Conservation (phyloP, 2,797 vertebrate genomes). For the Monodelphis domestica region DNA sequence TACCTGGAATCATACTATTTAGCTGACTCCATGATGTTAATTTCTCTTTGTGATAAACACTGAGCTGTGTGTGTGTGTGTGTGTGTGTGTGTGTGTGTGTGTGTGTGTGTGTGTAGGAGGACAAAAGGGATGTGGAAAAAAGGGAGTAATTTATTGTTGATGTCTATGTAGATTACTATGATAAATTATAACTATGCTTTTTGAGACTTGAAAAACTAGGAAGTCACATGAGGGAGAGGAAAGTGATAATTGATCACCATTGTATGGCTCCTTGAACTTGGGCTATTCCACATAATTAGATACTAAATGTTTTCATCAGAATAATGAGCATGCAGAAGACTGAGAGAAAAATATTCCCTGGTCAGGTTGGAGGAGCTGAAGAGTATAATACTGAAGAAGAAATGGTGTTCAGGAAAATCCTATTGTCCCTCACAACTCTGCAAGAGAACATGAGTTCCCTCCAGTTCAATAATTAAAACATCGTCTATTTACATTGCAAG, state of each 20-base stretch:
- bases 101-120: too few relatives aligned
- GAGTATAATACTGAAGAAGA: background rate
- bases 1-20: slow-evolving; percentile 14
- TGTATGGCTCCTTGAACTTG: slow-evolving; percentile 47
- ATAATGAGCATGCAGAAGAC: slow-evolving; percentile 56
- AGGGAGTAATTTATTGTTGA: background rate
- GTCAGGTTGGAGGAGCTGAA: background rate
- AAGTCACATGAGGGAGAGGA: slow-evolving; percentile 30
- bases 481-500: background rate
- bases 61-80: too few relatives aligned
- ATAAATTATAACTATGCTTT: slow-evolving; percentile 6
- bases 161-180: too few relatives aligned
- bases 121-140: too few relatives aligned
- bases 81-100: too few relatives aligned
- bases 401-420: background rate
- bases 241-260: slow-evolving; percentile 34
- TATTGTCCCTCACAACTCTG: background rate
- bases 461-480: background rate
- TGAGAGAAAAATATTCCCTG: background rate
- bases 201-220: slow-evolving; percentile 46
- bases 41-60: slow-evolving; percentile 27
- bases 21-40: background rate
- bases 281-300: slow-evolving; percentile 37
- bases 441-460: background rate
- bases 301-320: slow-evolving; percentile 59